phyloP scores from a whole-genome alignment of 2,888 invertebrate genomes.

The Microplitis manilae region DNA sequence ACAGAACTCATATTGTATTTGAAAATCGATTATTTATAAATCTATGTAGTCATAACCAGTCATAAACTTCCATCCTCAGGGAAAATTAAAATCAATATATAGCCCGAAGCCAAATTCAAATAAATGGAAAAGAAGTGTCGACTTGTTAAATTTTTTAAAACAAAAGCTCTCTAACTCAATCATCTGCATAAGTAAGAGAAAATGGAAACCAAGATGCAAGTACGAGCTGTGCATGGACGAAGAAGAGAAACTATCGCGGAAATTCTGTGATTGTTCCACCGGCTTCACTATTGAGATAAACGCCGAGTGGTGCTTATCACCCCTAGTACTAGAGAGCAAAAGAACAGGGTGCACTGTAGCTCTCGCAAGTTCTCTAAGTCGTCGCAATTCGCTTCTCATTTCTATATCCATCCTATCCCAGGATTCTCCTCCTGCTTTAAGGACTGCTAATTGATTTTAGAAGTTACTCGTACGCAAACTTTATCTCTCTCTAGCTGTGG shows the following conservation, averaged over 20 bases:
- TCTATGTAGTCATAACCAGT: too few relatives aligned
- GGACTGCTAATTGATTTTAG: conserved; percentile 70
- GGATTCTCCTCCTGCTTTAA: conserved; percentile 48
- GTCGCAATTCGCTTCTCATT: conserved; percentile 2
- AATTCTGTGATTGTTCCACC: conserved; percentile 62
- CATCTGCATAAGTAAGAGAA: neutral
- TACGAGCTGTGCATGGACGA: neutral
- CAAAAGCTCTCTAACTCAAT: neutral
- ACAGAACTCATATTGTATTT: too few relatives aligned
- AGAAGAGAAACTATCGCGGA: conserved; percentile 53
- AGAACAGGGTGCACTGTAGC: conserved; percentile 20
- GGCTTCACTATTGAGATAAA: conserved; percentile 60
- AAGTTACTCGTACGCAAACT: conserved; percentile 59
- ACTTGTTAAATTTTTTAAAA: neutral
- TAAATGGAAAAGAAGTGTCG: neutral
- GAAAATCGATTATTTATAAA: too few relatives aligned
- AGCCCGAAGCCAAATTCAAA: neutral
- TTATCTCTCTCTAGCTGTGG: conserved; percentile 30
- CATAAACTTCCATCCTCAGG: too few relatives aligned
- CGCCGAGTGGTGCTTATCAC: conserved; percentile 51
- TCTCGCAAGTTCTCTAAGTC: conserved; percentile 24
- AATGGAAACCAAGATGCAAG: conserved; percentile 3
- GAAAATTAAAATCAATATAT: too few relatives aligned
- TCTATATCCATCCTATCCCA: conserved; percentile 19
- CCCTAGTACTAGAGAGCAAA: conserved; percentile 35